Percentiles rank a stretch among this genome's conserved stretches.
Conservation (phyloP, 1,140 invertebrate genomes). For the Lycorma delicatula region DNA sequence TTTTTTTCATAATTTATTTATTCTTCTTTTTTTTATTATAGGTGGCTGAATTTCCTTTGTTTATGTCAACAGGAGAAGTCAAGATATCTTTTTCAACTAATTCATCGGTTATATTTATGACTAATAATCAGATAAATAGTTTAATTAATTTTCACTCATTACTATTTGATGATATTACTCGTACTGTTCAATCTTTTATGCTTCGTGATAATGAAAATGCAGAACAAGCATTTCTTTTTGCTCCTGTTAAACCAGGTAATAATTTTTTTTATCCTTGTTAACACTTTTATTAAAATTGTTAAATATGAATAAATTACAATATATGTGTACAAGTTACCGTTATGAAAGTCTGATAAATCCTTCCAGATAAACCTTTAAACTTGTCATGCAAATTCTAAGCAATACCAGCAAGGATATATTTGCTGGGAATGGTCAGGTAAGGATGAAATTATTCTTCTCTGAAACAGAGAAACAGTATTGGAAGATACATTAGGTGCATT, state of each 20-base stretch:
- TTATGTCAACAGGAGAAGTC: constrained; percentile 72
- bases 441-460: too few species aligned
- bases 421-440: too few species aligned
- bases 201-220: constrained; percentile 52
- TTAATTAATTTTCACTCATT: constrained; percentile 59
- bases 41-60: constrained; percentile 77
- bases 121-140: constrained; percentile 42
- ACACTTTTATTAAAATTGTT: too few species aligned
- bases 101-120: constrained; percentile 42
- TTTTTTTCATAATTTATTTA: not conserved
- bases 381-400: too few species aligned
- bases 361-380: too few species aligned
- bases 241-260: constrained; percentile 33
- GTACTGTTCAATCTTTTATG: constrained; percentile 69
- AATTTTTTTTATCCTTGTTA: constrained; percentile 1
- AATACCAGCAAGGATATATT: too few species aligned
- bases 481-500: too few species aligned
- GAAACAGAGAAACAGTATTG: too few species aligned
- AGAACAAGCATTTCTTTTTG: constrained; percentile 64
- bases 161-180: constrained; percentile 60
- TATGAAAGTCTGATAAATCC: too few species aligned
- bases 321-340: too few species aligned
- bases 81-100: constrained; percentile 50
- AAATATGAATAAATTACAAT: too few species aligned
- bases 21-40: constrained; percentile 30